These are phyloP conservation scores for Punctoribates punctum DNA, from an alignment of 2,888 invertebrate species.

Conservation along the genomic window DNA sequence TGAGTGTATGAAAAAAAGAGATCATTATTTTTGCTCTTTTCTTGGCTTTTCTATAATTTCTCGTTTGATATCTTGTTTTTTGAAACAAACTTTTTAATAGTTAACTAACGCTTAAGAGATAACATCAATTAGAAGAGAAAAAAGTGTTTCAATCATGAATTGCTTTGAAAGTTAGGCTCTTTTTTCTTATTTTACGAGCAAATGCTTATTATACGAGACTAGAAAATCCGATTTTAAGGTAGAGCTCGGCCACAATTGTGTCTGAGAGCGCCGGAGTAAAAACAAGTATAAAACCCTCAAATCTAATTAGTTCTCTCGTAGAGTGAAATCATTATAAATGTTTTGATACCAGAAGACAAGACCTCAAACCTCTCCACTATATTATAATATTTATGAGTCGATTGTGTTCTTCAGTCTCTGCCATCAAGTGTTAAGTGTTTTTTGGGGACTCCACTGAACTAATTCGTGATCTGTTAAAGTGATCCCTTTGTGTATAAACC, in stretches of 20 bases:
- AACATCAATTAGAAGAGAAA: too few relatives aligned
- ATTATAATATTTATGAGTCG: constrained; percentile 19
- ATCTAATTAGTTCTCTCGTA: not conserved
- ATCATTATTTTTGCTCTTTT: not conserved
- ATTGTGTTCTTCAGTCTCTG: not conserved
- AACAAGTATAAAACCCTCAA: too few relatives aligned
- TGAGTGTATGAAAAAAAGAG: not conserved
- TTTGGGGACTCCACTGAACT: not conserved
- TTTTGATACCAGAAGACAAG: not conserved
- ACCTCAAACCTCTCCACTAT: not conserved
- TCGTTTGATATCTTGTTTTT: not conserved
- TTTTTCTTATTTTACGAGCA: too few relatives aligned
- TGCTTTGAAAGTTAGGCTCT: too few relatives aligned
- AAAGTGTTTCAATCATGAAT: too few relatives aligned
- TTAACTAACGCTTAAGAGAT: not conserved
- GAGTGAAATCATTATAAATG: not conserved
- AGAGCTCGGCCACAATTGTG: too few relatives aligned
- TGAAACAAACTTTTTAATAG: not conserved
- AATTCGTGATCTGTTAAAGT: constrained; percentile 29
- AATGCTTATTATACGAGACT: too few relatives aligned
- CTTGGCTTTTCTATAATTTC: not conserved
- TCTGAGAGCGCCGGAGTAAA: too few relatives aligned
- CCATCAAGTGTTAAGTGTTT: not conserved
- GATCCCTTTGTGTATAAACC: constrained; percentile 11
- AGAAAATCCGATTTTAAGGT: too few relatives aligned